Evolutionary conservation across 2,797 vertebrate species (phyloP).

Genomic region (Falco cherrug): DNA sequence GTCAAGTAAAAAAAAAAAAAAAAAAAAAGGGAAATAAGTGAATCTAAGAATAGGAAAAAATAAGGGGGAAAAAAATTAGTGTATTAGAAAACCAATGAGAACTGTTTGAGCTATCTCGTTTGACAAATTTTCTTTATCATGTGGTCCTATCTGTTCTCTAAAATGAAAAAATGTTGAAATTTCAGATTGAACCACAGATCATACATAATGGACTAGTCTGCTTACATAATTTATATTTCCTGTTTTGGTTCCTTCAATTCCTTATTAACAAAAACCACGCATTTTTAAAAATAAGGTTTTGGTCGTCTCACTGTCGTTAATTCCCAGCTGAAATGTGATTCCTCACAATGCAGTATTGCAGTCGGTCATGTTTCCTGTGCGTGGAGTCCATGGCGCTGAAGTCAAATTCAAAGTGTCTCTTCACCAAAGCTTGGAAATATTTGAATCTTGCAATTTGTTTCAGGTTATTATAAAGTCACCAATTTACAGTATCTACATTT

Average conservation of each 20-base stretch:
- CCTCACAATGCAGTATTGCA: background rate
- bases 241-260: background rate
- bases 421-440: background rate
- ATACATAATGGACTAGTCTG: background rate
- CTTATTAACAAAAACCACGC: fast-evolving
- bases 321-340: background rate
- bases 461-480: background rate
- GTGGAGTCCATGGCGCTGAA: background rate
- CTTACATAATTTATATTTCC: background rate
- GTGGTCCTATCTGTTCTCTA: background rate
- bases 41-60: background rate
- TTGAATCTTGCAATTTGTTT: background rate
- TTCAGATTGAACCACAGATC: background rate
- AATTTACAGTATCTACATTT: background rate
- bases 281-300: background rate
- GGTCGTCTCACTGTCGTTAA: background rate
- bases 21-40: background rate
- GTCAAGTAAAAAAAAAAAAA: background rate
- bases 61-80: fast-evolving
- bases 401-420: background rate
- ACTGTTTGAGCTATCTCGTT: background rate
- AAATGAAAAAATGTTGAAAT: background rate
- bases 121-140: background rate
- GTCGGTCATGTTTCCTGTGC: background rate
- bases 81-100: background rate